A percentile compares a stretch with the other conserved stretches of the same genome.
phyloP scores from a whole-genome alignment of 1,140 invertebrate genomes.

The Portunus trituberculatus region DNA sequence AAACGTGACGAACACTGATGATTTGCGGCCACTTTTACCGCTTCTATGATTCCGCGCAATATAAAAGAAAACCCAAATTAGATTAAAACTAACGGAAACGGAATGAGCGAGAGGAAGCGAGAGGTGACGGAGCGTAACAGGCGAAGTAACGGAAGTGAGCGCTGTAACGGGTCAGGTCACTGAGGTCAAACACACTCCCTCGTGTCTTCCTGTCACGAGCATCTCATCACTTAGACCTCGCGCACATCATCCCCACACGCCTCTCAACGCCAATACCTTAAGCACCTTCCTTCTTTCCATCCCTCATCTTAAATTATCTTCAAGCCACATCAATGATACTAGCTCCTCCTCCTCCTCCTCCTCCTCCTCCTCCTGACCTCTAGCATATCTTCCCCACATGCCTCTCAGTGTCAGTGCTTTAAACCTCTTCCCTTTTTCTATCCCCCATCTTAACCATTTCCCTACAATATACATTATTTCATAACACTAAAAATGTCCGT shows the following conservation, averaged over 20 bases:
- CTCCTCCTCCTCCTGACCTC: neutral
- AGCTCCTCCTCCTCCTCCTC: too few relatives aligned
- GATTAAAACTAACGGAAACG: neutral
- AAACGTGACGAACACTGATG: neutral
- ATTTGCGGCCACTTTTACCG: neutral
- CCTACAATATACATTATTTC: too few relatives aligned
- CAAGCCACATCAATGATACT: too few relatives aligned
- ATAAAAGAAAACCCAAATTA: neutral
- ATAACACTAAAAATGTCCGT: too few relatives aligned
- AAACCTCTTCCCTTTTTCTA: neutral
- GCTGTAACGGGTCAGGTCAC: neutral
- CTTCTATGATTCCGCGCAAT: neutral
- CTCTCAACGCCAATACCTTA: neutral
- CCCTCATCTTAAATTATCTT: too few relatives aligned
- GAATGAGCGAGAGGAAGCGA: neutral
- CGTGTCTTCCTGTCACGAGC: neutral
- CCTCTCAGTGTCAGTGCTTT: neutral
- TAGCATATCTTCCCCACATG: neutral
- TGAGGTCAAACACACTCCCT: neutral
- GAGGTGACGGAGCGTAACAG: conserved; percentile 8
- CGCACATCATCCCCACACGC: neutral
- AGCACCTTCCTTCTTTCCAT: neutral
- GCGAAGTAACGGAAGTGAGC: neutral
- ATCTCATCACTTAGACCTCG: neutral
- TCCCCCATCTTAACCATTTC: neutral